A percentile compares a stretch with the other conserved stretches of the same genome.
These are phyloP conservation scores for Hydrozoanthus tunicans DNA, from an alignment of 64 coral and sea anemone species.

Conservation along the genomic window DNA sequence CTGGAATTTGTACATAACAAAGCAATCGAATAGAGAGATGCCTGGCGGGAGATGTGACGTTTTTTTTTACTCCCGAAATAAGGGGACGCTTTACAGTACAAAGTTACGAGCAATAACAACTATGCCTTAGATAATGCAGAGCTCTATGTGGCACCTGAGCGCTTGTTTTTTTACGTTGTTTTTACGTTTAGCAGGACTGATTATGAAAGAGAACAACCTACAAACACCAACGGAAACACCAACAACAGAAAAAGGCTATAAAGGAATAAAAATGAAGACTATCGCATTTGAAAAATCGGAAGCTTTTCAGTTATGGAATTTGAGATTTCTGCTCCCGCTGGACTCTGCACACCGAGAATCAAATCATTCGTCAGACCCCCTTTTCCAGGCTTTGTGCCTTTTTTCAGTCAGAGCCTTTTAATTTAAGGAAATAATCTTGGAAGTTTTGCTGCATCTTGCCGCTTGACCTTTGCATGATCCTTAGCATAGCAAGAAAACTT, in stretches of 20 bases:
- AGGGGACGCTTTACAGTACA: constrained; percentile 34
- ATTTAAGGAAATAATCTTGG: too few species aligned
- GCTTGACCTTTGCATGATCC: too few species aligned
- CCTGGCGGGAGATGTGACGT: constrained; percentile 39
- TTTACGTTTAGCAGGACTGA: constrained; percentile 34
- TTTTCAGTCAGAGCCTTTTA: too few species aligned
- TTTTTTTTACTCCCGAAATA: constrained; percentile 48
- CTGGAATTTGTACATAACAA: constrained; percentile 62
- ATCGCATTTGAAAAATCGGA: too few species aligned
- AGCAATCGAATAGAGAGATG: constrained; percentile 25
- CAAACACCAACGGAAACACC: constrained; percentile 42
- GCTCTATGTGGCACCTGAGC: constrained; percentile 32
- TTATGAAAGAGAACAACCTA: constrained; percentile 51
- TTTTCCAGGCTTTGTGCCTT: too few species aligned
- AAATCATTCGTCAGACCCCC: too few species aligned
- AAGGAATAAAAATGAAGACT: too few species aligned
- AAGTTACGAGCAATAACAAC: constrained; percentile 35
- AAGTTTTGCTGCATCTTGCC: too few species aligned
- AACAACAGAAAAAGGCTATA: neutral
- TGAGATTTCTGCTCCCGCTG: too few species aligned
- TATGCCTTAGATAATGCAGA: constrained; percentile 33
- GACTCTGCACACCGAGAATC: too few species aligned
- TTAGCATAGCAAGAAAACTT: too few species aligned
- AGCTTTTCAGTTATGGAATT: too few species aligned
- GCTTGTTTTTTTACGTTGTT: constrained; percentile 52